These are phyloP conservation scores for Sphaerodactylus townsendi DNA, from an alignment of 2,113 vertebrate genomes.

Conservation along the genomic window DNA sequence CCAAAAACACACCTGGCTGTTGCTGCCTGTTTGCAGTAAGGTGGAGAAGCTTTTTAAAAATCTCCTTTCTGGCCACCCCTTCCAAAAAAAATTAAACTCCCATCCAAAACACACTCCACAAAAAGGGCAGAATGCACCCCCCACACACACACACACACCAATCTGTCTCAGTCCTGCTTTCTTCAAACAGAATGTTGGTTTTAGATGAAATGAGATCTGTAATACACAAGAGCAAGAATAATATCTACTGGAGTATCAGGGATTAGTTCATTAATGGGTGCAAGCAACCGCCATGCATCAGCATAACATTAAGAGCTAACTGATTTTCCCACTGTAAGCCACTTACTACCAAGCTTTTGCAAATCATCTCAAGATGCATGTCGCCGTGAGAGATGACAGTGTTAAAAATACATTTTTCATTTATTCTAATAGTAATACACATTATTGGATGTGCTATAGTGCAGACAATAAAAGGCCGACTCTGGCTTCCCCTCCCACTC, in stretches of 20 bases:
- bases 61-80: conserved; percentile 4
- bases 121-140: not conserved
- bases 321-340: conserved; percentile 58
- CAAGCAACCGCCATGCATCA: conserved; percentile 66
- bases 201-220: conserved; percentile 59
- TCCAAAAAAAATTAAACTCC: not conserved
- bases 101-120: not conserved
- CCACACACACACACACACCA: no score
- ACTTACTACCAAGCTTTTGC: conserved; percentile 63
- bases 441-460: conserved; percentile 40
- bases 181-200: conserved; percentile 44
- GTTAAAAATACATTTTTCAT: conserved; percentile 70
- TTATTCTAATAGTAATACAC: conserved; percentile 65
- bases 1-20: conserved; percentile 63
- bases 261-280: conserved; percentile 72
- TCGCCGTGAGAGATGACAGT: conserved; percentile 60
- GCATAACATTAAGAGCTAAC: conserved; percentile 71
- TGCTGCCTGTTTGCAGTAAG: not conserved
- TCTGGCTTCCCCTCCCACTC: conserved; percentile 30
- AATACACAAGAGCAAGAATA: conserved; percentile 39
- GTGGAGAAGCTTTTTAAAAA: not conserved
- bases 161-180: conserved; percentile 33
- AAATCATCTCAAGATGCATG: conserved; percentile 67
- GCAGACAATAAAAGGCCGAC: conserved; percentile 14
- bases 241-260: conserved; percentile 55